Base-by-base conservation (phyloP, 2,797 vertebrate species). In the Hafferia zeledoni region DNA sequence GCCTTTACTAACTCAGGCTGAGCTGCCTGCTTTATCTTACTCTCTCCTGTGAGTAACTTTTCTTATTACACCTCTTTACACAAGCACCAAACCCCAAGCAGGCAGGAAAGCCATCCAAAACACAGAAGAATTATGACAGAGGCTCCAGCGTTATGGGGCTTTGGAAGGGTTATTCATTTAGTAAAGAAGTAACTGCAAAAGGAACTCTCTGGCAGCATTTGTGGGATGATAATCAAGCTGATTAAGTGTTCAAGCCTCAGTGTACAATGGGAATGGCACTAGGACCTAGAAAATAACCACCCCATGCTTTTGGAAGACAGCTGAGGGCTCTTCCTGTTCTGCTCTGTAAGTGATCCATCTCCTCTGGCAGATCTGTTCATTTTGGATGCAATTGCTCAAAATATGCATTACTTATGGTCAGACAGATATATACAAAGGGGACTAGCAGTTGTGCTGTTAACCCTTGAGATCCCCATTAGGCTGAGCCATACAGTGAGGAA, bases 301-400 rank as follows among this genome's bases (percentile, higher is more conserved):
- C 44, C 65, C 52, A 5, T 70, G 70, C 69, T 85, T 92, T 92
- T 96, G 84, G 96, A 96, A 95, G 87, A 75, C 94, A 95, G 96
- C 95, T 95, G 94, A 90, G 81, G 69, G 79, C 89, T 92, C 87
- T 96, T 96, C 95, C 94, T 95, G 93, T 94, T 93, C 96, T 96
- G 90, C 90, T 86, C 37, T 83, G 76, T 72, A 90, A 96, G 87
- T 63, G 93, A 96, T 94, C 93, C 84, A 57, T 95, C 83, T 95
- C 77, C 70, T 69, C 87, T 86, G 92, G 84, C 82, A 92, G 90
- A 90, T 92, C 84, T 93, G 92, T 74, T 95, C 94, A n/a, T 92
- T 95, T 91, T 94, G 94, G 87, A 94, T 91, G 89, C 92, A 88
- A 6, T 82, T 92, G 83, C 82, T 92, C 90, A 44, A 95, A 95